Conservation (phyloP, 2,113 vertebrate genomes). For the Irena cyanogastra region DNA sequence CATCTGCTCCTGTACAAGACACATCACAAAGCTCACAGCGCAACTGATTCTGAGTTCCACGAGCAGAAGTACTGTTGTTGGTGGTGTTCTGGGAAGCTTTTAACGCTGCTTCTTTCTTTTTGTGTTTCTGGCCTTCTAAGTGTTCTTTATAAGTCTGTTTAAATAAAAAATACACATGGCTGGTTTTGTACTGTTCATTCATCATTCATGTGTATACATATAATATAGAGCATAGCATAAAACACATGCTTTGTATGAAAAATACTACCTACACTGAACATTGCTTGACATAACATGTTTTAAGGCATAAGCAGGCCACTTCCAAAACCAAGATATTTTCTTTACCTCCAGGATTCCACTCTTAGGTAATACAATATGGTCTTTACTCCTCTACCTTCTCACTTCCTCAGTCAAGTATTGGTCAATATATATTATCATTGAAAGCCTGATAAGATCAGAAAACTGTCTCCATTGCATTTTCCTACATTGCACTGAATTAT, state of each 20-base stretch:
- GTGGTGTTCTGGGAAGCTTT: slow-evolving; percentile 90
- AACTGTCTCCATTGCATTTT: not conserved
- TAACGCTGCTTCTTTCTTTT: slow-evolving; percentile 95
- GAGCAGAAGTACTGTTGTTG: slow-evolving; percentile 77
- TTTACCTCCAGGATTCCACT: not conserved
- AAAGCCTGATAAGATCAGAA: not conserved
- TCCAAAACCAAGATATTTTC: not conserved
- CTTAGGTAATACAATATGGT: not conserved
- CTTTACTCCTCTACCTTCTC: not conserved
- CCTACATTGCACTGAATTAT: not conserved
- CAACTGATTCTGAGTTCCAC: slow-evolving; percentile 93
- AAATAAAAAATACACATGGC: slow-evolving; percentile 16
- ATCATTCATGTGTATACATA: not conserved
- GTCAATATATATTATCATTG: not conserved
- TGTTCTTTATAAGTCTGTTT: slow-evolving; percentile 97
- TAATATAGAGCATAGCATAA: not conserved
- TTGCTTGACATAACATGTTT: not conserved
- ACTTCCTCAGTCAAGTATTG: not conserved
- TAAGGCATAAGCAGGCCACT: not conserved
- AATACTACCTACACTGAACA: not conserved
- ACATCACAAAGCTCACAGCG: slow-evolving; percentile 98
- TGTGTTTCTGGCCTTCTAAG: slow-evolving; percentile 98
- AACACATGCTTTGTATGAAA: not conserved
- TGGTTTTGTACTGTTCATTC: not conserved
- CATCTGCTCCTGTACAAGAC: slow-evolving; percentile 95